Evolutionary conservation across 2,888 invertebrate genomes (phyloP).

Genomic region (Rhynchonema sp.): DNA sequence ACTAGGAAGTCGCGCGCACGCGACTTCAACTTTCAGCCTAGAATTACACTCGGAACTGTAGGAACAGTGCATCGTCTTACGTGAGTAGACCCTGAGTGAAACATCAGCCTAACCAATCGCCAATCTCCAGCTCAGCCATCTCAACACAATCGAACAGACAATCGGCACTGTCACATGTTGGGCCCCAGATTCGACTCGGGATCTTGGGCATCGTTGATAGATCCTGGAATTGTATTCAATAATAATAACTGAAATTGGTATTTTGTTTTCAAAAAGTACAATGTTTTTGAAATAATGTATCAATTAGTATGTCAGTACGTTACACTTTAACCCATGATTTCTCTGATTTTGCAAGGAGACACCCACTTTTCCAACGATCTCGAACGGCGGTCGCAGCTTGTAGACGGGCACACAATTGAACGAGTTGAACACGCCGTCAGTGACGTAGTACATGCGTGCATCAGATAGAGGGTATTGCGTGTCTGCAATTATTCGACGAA

Average conservation of each 20-base stretch:
- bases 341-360: too few relatives aligned
- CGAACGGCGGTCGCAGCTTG: background rate
- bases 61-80: too few relatives aligned
- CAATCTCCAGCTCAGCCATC: slow-evolving; percentile 52
- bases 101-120: slow-evolving; percentile 57
- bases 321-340: too few relatives aligned
- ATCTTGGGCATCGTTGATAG: background rate
- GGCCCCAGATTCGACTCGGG: slow-evolving; percentile 56
- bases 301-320: too few relatives aligned
- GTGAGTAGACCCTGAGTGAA: too few relatives aligned
- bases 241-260: background rate
- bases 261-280: background rate
- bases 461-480: too few relatives aligned
- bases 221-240: too few relatives aligned
- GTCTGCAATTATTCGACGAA: too few relatives aligned
- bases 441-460: slow-evolving; percentile 75
- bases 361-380: background rate
- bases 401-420: slow-evolving; percentile 65
- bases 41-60: too few relatives aligned
- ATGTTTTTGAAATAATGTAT: too few relatives aligned
- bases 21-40: too few relatives aligned
- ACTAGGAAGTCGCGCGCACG: too few relatives aligned
- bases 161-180: slow-evolving; percentile 82
- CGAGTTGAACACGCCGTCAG: slow-evolving; percentile 94
- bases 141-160: slow-evolving; percentile 45